Evolutionary conservation across 2,113 vertebrate genomes (phyloP).

Genomic region (Sinocyclocheilus maitianheensis): DNA sequence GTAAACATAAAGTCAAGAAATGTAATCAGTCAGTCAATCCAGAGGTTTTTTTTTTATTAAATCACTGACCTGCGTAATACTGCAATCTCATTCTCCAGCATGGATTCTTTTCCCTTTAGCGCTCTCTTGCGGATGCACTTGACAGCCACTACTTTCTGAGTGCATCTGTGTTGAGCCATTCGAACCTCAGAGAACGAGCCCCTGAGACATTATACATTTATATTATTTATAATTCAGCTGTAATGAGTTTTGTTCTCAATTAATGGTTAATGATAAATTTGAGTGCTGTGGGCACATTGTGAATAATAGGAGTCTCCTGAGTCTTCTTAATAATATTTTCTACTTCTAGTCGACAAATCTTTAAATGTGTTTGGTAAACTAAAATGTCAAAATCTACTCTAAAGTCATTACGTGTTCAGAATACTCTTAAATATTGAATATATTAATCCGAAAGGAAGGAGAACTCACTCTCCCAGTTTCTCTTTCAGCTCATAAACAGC

Average conservation of each 20-base stretch:
- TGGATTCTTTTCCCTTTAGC: conserved; percentile 74
- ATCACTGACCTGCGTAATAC: conserved; percentile 74
- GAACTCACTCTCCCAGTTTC: conserved; percentile 78
- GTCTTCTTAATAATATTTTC: neutral
- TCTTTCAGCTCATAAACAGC: conserved; percentile 76
- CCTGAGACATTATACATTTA: conserved; percentile 58
- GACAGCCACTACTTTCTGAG: conserved; percentile 74
- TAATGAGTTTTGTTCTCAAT: conserved; percentile 7
- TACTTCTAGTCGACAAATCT: neutral
- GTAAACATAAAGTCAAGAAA: neutral
- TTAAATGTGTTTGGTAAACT: neutral
- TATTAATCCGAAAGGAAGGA: neutral
- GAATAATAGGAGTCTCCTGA: neutral
- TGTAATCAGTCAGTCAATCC: neutral
- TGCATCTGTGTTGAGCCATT: conserved; percentile 74
- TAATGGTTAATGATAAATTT: neutral
- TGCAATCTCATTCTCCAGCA: conserved; percentile 78
- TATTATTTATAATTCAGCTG: neutral
- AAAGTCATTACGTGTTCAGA: neutral
- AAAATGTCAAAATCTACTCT: neutral
- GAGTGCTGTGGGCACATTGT: neutral
- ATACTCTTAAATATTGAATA: neutral
- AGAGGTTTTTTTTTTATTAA: too few relatives aligned
- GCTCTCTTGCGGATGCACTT: conserved; percentile 81
- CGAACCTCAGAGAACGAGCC: conserved; percentile 80